Evolutionary conservation across 2,888 invertebrate species (phyloP), one percentile per base, ranked within the genome.

Genomic region (Herminia tarsipennalis): DNA sequence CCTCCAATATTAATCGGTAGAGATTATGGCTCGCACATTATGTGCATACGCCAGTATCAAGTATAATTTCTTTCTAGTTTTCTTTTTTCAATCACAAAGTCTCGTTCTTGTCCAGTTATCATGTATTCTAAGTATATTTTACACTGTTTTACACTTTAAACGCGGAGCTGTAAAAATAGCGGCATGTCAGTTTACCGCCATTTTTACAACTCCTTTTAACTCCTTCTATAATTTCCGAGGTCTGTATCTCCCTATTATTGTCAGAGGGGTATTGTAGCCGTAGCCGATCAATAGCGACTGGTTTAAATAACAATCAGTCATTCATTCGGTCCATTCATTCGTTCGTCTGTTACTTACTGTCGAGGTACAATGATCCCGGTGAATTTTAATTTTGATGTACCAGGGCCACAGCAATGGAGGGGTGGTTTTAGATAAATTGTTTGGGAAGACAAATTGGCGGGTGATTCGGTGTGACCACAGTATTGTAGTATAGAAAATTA

Each of bases 301-400:
- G 52, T 44, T 65, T 66, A 57, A 65, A 56, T 65, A 67, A 63
- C 67, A 66, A 64, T 56, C 58, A 45, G 20, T 54, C 61, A 56
- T 56, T 64, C 60, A 62, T 13, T 38, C 24, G 14, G 8, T 34
- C 24, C 37, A 24, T 32, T 59, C 51, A 52, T 22, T 49, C 30
- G 22, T 28, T 38, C 34, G 20, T 37, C 25, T 13, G 29, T 35
- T 33, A 5, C 13, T 21, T 25, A n/a, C 14, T 12, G 14, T 22
- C 25, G 14, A 13, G 3, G 18, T 6, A 41, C 24, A 28, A 29
- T 13, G 6, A 22, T 14, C 6, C n/a, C n/a, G n/a, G 17, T 13
- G n/a, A 28, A 39, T 45, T 47, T 37, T 37, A 47, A 42, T 42
- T 37, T 33, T 28, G 29, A 27, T 9, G 37, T 48, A 42, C 38